Conservation (phyloP, 2,113 vertebrate genomes). For the Steatornis caripensis region DNA sequence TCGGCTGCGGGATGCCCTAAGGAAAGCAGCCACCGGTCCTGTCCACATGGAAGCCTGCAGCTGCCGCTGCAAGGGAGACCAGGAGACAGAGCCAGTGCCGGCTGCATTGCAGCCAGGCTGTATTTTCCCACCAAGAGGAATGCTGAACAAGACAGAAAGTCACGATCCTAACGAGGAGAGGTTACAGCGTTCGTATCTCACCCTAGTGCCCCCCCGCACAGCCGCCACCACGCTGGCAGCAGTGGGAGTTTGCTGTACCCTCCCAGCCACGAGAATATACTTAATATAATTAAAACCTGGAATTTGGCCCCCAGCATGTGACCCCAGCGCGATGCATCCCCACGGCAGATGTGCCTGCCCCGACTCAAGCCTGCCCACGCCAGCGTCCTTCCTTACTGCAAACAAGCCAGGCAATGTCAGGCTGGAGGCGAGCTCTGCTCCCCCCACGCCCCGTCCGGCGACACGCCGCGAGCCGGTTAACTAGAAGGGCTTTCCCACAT, state of each 20-base stretch:
- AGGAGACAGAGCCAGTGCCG: neutral
- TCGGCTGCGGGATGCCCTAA: neutral
- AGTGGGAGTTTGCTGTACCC: neutral
- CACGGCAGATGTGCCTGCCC: neutral
- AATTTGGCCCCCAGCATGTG: neutral
- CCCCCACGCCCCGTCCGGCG: rapidly evolving
- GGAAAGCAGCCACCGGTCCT: neutral
- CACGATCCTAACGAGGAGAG: neutral
- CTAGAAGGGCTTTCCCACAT: neutral
- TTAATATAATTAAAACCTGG: neutral
- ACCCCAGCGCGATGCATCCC: neutral
- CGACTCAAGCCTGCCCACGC: too few species aligned
- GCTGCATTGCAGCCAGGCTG: neutral
- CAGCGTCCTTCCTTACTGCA: neutral
- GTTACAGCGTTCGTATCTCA: neutral
- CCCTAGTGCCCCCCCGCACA: too few species aligned
- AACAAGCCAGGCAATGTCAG: neutral
- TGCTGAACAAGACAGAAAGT: neutral
- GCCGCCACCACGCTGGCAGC: neutral
- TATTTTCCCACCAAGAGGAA: neutral
- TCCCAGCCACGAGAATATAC: rapidly evolving
- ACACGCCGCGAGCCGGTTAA: neutral
- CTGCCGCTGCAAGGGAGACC: neutral
- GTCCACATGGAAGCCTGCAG: neutral
- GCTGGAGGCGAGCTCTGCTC: neutral